Evolutionary conservation across 2,797 vertebrate species (phyloP).

Genomic region (Hippopotamyrus pictus): DNA sequence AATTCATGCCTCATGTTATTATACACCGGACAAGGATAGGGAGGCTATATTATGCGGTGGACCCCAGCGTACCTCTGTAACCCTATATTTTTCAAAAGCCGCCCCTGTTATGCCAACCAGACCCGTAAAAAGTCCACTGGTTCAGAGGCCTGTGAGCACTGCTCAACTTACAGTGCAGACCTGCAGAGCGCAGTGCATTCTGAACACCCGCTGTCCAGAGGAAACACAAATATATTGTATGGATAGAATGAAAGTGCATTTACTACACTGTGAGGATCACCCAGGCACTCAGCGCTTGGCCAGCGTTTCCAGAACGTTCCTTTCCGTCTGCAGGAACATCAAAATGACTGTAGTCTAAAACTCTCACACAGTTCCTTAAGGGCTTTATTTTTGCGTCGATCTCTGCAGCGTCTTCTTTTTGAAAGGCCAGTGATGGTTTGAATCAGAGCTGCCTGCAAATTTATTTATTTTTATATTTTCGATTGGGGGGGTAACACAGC

Average conservation of each 20-base stretch:
- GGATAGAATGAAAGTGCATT: neutral
- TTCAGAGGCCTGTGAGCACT: neutral
- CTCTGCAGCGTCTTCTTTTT: constrained; percentile 41
- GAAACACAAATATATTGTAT: neutral
- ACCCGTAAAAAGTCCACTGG: neutral
- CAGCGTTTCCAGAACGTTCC: neutral
- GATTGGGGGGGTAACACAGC: neutral
- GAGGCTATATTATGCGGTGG: neutral
- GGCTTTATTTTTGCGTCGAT: constrained; percentile 42
- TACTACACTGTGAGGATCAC: neutral
- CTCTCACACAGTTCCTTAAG: constrained; percentile 41
- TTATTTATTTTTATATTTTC: neutral
- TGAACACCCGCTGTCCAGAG: neutral
- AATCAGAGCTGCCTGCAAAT: constrained; percentile 47
- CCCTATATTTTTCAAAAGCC: neutral
- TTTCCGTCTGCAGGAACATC: neutral
- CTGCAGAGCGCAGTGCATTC: neutral
- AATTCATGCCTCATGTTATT: neutral
- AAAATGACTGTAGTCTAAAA: constrained; percentile 7
- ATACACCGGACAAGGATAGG: neutral
- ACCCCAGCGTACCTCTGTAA: neutral
- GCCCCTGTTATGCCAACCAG: too few species aligned
- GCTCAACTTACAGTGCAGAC: neutral
- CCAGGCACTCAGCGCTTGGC: neutral
- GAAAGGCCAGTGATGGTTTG: constrained; percentile 52